Conservation (phyloP, 35 echinoderm and acorn worm genomes). For the Patiria miniata region DNA sequence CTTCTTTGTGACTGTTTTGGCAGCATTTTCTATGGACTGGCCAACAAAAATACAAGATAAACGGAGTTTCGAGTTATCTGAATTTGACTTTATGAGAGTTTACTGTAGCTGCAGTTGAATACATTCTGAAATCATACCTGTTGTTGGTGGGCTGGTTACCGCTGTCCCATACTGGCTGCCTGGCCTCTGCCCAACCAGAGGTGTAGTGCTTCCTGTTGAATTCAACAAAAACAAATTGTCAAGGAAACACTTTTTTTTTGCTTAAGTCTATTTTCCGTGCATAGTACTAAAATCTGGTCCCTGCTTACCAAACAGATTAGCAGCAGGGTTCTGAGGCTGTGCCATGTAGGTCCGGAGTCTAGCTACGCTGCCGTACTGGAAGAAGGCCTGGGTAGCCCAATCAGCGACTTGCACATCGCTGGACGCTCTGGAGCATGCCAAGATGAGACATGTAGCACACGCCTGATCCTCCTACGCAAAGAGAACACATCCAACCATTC, state of each 20-base stretch:
- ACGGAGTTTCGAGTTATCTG: too few relatives aligned
- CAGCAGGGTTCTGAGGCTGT: conserved; percentile 34
- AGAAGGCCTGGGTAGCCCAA: conserved; percentile 97
- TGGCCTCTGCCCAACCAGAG: conserved; percentile 55
- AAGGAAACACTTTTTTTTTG: too few relatives aligned
- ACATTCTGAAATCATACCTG: too few relatives aligned
- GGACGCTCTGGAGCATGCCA: conserved; percentile 76
- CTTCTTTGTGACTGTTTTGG: too few relatives aligned
- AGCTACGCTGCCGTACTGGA: conserved; percentile 79
- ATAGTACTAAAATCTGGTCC: too few relatives aligned
- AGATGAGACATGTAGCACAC: conserved; percentile 89
- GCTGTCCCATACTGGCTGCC: conserved; percentile 14
- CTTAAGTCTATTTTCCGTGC: too few relatives aligned
- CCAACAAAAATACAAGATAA: too few relatives aligned
- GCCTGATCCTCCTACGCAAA: conserved; percentile 84
- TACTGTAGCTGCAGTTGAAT: too few relatives aligned
- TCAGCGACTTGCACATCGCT: conserved; percentile 75
- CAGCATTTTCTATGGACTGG: too few relatives aligned
- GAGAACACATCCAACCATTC: too few relatives aligned
- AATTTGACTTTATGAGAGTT: too few relatives aligned
- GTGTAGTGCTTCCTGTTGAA: conserved; percentile 63
- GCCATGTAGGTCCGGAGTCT: neutral
- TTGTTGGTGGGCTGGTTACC: conserved; percentile 41
- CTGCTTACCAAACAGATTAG: conserved; percentile 82
- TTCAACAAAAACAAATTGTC: neutral